Evolutionary conservation across 2,888 invertebrate species (phyloP), one percentile per base, ranked within the genome.

Genomic region (Orgyia antiqua): DNA sequence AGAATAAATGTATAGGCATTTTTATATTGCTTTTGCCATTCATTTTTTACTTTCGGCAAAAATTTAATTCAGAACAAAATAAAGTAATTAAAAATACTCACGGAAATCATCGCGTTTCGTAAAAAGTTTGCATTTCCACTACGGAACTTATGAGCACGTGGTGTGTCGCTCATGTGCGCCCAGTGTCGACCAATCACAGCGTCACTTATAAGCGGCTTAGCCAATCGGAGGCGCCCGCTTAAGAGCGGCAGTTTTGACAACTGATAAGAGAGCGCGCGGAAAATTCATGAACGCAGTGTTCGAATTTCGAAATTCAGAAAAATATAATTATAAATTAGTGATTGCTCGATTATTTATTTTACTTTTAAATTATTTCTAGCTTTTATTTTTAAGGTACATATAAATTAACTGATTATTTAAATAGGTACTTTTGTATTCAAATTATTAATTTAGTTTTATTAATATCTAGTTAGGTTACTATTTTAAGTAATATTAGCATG

Each of bases 111-210:
- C 33, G 23, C 24, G 34, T 30, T 21, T 39, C 67, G 68, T 49
- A 57, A 71, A 79, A 82, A 80, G 76, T 82, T 82, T 65, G 46
- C 46, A 60, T 59, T 67, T 58, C 42, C 43, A 49, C 49, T 34
- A 39, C 53, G 74, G 75, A 84, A 83, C 84, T 86, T 77, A 84
- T 84, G 55, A 86, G 84, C 84, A 86, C 80, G 82, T 83, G 83
- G 71, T 49, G 41, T 53, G 71, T 80, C 84, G 82, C 84, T 86
- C 61, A 83, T 83, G 71, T 79, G 82, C 62, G 53, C 68, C 67
- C 55, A 50, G 59, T 52, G 52, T 3, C 61, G 58, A 59, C 84
- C 84, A 82, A 86, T 86, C 65, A 66, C 55, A 50, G 60, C 65
- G 71, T 70, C 77, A 71, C 77, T 76, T 45, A 74, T 75, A 35